Percentiles rank a stretch among this genome's conserved stretches.
phyloP scores from a whole-genome alignment of 2,113 vertebrate species.

The Xenus cinereus region DNA sequence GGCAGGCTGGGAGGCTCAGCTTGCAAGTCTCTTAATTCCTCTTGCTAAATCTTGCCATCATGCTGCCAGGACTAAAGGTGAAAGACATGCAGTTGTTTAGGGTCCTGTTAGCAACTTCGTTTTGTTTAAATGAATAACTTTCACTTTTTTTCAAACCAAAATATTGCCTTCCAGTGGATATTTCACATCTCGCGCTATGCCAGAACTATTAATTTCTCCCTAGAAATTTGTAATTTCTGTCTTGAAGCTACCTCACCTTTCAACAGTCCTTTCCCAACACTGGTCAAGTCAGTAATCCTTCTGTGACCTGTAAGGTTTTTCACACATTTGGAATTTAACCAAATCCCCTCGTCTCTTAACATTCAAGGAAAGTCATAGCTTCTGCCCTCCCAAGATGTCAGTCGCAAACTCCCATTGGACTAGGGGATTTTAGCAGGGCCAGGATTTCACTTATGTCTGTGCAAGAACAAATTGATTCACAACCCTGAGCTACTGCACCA shows the following conservation, averaged over 20 bases:
- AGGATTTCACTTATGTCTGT: background rate
- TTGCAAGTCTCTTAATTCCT: background rate
- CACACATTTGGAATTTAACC: background rate
- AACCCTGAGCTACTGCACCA: background rate
- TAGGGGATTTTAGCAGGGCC: background rate
- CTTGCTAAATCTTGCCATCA: background rate
- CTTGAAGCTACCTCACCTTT: background rate
- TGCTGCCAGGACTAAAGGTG: background rate
- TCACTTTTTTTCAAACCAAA: background rate
- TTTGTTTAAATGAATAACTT: background rate
- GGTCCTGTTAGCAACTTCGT: background rate
- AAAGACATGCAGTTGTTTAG: background rate
- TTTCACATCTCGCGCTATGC: background rate
- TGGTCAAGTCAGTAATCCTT: background rate
- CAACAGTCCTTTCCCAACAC: background rate
- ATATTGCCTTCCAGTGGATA: background rate
- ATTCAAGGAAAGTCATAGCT: background rate
- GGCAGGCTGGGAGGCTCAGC: background rate
- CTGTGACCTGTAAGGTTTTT: background rate
- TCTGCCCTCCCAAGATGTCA: background rate
- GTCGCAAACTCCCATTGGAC: background rate
- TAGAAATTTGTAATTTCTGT: background rate
- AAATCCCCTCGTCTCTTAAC: background rate
- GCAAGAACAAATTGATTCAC: conserved; percentile 6
- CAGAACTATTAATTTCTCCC: background rate